A percentile compares a stretch with the other conserved stretches of the same genome.
phyloP scores from a whole-genome alignment of 2,888 invertebrate genomes.

The Bellardia pandia region DNA sequence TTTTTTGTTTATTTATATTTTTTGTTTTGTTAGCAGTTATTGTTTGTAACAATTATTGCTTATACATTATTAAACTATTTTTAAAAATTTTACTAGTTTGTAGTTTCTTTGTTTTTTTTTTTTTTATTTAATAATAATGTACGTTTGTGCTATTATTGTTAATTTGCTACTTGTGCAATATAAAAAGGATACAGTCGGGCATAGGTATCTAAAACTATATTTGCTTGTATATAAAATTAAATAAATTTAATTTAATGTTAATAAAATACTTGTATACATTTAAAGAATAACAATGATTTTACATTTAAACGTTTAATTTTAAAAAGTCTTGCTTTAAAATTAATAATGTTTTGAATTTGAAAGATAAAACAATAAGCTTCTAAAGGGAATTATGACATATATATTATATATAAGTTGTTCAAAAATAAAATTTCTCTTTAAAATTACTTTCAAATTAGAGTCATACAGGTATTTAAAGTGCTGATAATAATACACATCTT shows the following conservation, averaged over 20 bases:
- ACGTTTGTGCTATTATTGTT: conserved; percentile 65
- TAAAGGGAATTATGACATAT: not conserved
- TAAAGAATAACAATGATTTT: not conserved
- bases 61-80: conserved; percentile 33
- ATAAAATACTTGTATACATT: not conserved
- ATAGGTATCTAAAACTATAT: not conserved
- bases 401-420: too few relatives aligned
- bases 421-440: too few relatives aligned
- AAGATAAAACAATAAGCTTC: too few relatives aligned
- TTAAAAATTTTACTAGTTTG: conserved; percentile 51
- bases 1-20: not conserved
- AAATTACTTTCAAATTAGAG: too few relatives aligned
- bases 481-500: too few relatives aligned
- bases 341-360: too few relatives aligned
- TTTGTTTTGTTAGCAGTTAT: conserved; percentile 38
- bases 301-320: not conserved
- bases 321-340: not conserved
- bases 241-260: not conserved
- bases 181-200: conserved; percentile 23
- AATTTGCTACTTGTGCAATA: conserved; percentile 69
- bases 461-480: too few relatives aligned
- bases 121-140: conserved; percentile 29
- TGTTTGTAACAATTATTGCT: conserved; percentile 51
- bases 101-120: not conserved
- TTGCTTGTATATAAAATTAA: not conserved